These are phyloP conservation scores for Triplophysa bombifrons DNA, from an alignment of 2,797 vertebrate genomes.

Conservation along the genomic window DNA sequence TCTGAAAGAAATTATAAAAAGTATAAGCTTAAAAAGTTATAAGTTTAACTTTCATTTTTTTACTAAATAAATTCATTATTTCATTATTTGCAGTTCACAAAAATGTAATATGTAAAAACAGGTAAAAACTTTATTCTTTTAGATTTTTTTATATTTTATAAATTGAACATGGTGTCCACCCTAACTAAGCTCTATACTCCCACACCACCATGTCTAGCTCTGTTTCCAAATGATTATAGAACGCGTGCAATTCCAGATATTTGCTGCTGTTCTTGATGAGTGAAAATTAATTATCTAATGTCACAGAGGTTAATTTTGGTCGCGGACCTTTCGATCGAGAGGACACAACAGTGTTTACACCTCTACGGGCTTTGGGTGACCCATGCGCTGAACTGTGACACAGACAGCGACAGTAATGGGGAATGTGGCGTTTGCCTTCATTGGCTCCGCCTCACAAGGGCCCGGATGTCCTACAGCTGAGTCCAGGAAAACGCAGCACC, in stretches of 20 bases:
- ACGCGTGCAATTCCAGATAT: slow-evolving; percentile 39
- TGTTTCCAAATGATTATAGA: slow-evolving; percentile 47
- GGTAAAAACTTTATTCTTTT: too few species aligned
- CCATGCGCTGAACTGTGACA: slow-evolving; percentile 88
- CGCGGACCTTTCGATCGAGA: slow-evolving; percentile 90
- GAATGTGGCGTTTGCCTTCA: slow-evolving; percentile 78
- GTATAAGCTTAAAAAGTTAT: too few species aligned
- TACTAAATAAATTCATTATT: too few species aligned
- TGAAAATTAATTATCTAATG: slow-evolving; percentile 95
- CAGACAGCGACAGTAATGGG: slow-evolving; percentile 83
- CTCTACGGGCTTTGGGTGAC: slow-evolving; percentile 82
- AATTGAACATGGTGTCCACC: background rate
- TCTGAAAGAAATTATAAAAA: too few species aligned
- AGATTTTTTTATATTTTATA: too few species aligned
- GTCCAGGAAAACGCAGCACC: slow-evolving; percentile 58
- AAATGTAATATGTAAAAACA: too few species aligned
- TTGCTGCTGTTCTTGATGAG: slow-evolving; percentile 81
- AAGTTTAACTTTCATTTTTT: too few species aligned
- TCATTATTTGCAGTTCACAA: too few species aligned
- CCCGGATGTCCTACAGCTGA: slow-evolving; percentile 64
- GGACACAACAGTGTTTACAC: slow-evolving; percentile 79
- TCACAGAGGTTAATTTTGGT: slow-evolving; percentile 93
- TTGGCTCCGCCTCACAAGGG: slow-evolving; percentile 60
- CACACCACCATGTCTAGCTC: background rate
- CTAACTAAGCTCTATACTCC: background rate